Evolutionary conservation across 2,888 invertebrate genomes (phyloP).

Genomic region (Melinaea menophilus): DNA sequence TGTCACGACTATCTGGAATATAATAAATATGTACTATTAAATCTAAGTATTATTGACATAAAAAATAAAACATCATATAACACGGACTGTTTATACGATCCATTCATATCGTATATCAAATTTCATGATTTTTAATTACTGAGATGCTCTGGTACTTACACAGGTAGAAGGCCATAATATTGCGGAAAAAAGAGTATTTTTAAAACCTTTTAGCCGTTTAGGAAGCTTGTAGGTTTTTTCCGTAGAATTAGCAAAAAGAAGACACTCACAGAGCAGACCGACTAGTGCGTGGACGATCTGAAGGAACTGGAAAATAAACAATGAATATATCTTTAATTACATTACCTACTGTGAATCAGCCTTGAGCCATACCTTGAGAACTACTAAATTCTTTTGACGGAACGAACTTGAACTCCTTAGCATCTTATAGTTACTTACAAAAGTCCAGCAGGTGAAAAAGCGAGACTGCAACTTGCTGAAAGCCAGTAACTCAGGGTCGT

Average conservation of each 20-base stretch:
- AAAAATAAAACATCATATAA: no score
- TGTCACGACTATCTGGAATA: constrained; percentile 50
- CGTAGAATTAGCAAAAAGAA: constrained; percentile 40
- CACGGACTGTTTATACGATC: no score
- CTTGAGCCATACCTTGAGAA: no score
- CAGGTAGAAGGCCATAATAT: constrained; percentile 52
- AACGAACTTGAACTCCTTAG: no score
- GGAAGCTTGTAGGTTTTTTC: constrained; percentile 43
- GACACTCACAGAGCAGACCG: constrained; percentile 46
- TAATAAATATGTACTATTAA: no score
- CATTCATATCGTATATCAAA: no score
- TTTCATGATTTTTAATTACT: no score
- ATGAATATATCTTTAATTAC: background rate
- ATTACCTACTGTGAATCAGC: no score
- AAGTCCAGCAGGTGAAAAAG: constrained; percentile 58
- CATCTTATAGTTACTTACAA: constrained; percentile 42
- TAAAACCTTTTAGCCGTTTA: constrained; percentile 39
- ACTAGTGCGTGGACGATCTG: constrained; percentile 48
- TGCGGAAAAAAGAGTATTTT: constrained; percentile 49
- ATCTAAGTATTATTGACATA: no score
- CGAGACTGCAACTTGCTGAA: constrained; percentile 42
- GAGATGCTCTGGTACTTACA: constrained; percentile 40
- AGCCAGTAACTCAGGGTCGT: constrained; percentile 33
- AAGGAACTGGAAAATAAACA: constrained; percentile 45
- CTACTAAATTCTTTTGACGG: no score